These are phyloP conservation scores for Hippocampus mohnikei DNA, from an alignment of 2,113 vertebrate genomes.

Conservation along the genomic window DNA sequence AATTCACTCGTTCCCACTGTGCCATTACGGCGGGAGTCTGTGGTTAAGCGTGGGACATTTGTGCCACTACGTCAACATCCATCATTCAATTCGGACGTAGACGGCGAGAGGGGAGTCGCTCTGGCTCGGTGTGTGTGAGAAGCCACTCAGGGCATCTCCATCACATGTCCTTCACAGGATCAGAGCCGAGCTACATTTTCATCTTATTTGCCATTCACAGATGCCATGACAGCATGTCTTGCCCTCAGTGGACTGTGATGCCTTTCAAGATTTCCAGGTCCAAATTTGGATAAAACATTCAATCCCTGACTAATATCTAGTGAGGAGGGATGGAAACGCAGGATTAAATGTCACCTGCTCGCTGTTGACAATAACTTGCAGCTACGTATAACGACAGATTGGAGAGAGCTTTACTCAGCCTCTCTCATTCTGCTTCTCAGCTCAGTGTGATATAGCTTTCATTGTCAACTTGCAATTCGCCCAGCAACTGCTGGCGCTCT, in stretches of 20 bases:
- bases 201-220: slow-evolving; percentile 29
- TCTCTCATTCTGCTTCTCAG: slow-evolving; percentile 33
- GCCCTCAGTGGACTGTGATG: slow-evolving; percentile 20
- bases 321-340: slow-evolving; percentile 25
- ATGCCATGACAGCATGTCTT: slow-evolving; percentile 3
- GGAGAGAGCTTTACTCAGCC: slow-evolving; percentile 36
- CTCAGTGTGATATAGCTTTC: slow-evolving; percentile 60
- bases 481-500: slow-evolving; percentile 56
- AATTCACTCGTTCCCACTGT: slow-evolving; percentile 44
- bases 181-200: slow-evolving; percentile 25
- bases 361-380: slow-evolving; percentile 33
- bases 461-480: slow-evolving; percentile 61
- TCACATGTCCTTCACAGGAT: slow-evolving; percentile 42
- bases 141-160: slow-evolving; percentile 41
- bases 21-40: slow-evolving; percentile 37
- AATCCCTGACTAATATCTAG: slow-evolving; percentile 28
- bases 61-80: slow-evolving; percentile 48
- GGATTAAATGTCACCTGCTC: slow-evolving; percentile 37
- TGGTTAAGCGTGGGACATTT: slow-evolving; percentile 38
- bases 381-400: slow-evolving; percentile 27
- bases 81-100: slow-evolving; percentile 43
- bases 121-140: slow-evolving; percentile 27
- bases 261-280: slow-evolving; percentile 13
- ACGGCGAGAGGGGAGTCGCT: slow-evolving; percentile 19
- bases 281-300: slow-evolving; percentile 10